Evolutionary conservation across 2,113 vertebrate genomes (phyloP), one percentile per base, ranked within the genome.

Genomic region (Melanerpes aurifrons): DNA sequence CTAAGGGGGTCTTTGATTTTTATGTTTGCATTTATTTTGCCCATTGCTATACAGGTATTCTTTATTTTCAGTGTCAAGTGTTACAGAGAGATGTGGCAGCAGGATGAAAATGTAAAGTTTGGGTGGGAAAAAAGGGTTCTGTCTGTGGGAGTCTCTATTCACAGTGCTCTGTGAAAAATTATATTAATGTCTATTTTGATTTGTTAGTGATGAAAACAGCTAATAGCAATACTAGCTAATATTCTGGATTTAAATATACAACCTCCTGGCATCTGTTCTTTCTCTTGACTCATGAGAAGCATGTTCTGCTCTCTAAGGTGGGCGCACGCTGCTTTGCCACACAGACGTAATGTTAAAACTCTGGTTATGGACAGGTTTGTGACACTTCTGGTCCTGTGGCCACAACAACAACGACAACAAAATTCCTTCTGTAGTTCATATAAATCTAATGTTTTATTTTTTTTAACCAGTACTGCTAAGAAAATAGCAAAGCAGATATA

Each of bases 91-190:
- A 12, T 47, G 16, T 61, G 25, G 19, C 75, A 45, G 22, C 43
- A 62, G 37, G 45, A 53, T 54, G 54, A 86, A 61, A 80, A 71
- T 71, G 8, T 66, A 13, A 76, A n/a, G 12, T 56, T 48, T 69
- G 2, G 4, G 5, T 3, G 3, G 32, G 1, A 31, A 21, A 6
- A 7, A 48, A 71, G 0, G 1, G 1, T 53, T 81, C 12, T 86
- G 4, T 3, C 18, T 71, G 15, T 62, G 73, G 14, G 19, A 69
- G 15, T 80, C 32, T 67, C 7, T 67, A 35, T 74, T 70, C 35
- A 48, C 31, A 63, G 25, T 63, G 18, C 12, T 84, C 29, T 57
- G 7, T 76, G 63, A 80, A 70, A 86, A 74, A n/a, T 10, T 48
- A 24, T 70, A 66, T 81, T 37, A 40, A 40, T 57, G 50, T 74